These are phyloP conservation scores for Sorex araneus DNA, from an alignment of 2,113 vertebrate genomes.

Conservation along the genomic window DNA sequence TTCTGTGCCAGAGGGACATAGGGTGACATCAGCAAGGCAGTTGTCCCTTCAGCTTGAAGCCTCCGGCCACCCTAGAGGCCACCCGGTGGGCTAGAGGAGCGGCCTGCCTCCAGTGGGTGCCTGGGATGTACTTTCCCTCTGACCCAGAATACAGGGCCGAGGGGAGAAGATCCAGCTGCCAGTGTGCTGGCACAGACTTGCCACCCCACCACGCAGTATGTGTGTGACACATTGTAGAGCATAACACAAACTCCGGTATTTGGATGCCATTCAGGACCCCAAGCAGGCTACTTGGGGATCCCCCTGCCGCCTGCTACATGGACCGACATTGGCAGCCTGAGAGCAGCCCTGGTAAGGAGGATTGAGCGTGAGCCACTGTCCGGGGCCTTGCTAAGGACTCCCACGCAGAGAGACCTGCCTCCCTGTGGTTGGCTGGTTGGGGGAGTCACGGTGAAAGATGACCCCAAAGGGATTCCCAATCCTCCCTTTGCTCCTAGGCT, in stretches of 20 bases:
- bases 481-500: not conserved
- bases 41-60: not conserved
- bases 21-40: not conserved
- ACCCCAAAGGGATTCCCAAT: not conserved
- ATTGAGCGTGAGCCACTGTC: not conserved
- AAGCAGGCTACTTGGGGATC: not conserved
- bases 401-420: not conserved
- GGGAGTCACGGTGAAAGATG: not conserved
- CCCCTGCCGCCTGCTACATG: not conserved
- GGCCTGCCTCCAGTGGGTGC: not conserved
- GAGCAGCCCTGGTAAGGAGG: not conserved
- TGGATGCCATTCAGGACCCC: slow-evolving; percentile 5
- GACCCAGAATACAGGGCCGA: not conserved
- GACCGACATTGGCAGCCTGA: not conserved
- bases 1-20: not conserved
- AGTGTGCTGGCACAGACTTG: not conserved
- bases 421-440: slow-evolving; percentile 49
- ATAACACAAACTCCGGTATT: not conserved
- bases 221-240: not conserved
- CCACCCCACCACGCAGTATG: not conserved
- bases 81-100: not conserved
- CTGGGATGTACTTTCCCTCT: not conserved
- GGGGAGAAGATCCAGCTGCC: not conserved
- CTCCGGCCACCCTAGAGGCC: not conserved
- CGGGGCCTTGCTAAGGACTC: not conserved